Evolutionary conservation across 2,888 invertebrate species (phyloP).

Genomic region (Hetaerina titia): DNA sequence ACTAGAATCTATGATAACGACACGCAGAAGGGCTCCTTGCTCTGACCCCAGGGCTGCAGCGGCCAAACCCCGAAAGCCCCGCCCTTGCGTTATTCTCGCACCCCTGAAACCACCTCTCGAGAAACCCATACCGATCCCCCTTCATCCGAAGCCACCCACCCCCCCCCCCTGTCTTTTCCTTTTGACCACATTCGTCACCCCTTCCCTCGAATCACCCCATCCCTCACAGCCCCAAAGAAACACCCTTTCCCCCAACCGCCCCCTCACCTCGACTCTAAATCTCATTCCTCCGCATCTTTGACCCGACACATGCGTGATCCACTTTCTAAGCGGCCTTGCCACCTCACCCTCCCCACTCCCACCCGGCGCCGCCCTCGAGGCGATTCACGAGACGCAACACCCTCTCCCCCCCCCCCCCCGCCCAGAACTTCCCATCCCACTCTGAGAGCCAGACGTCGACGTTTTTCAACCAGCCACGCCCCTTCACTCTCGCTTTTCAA

Average conservation of each 20-base stretch:
- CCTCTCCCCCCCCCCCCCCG: neutral
- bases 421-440: neutral
- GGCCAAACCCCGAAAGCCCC: too few species aligned
- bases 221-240: neutral
- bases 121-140: neutral
- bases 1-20: too few species aligned
- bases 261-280: neutral
- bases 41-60: too few species aligned
- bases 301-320: slow-evolving; percentile 52
- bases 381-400: neutral
- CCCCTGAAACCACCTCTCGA: neutral
- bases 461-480: slow-evolving; percentile 44
- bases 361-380: neutral
- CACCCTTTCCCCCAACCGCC: neutral
- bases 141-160: neutral
- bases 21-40: too few species aligned
- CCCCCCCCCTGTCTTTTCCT: neutral
- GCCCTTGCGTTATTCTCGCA: neutral
- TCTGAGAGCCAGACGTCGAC: neutral
- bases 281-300: neutral
- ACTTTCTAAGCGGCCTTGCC: slow-evolving; percentile 61
- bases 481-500: slow-evolving; percentile 61
- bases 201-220: too few species aligned
- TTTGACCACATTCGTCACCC: neutral
- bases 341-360: neutral